Evolutionary conservation across 2,113 vertebrate species (phyloP).

Genomic region (Mastomys natalensis): DNA sequence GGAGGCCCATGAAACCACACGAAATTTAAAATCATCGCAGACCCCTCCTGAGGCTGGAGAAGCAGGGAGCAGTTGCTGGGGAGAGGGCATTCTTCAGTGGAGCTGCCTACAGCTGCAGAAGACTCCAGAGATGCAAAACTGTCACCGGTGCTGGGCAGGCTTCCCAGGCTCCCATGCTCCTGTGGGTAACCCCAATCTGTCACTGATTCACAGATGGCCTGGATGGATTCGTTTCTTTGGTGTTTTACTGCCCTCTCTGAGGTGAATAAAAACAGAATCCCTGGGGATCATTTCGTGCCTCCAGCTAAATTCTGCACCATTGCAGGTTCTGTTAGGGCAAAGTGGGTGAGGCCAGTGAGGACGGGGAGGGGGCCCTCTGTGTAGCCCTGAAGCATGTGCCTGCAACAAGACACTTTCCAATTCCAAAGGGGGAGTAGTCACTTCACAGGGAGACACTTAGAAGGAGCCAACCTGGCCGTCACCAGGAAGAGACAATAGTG

Average conservation of each 20-base stretch:
- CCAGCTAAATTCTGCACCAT: not conserved
- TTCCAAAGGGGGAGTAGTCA: not conserved
- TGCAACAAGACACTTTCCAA: not conserved
- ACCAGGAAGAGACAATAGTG: not conserved
- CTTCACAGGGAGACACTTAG: not conserved
- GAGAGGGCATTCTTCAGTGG: not conserved
- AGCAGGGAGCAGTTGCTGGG: not conserved
- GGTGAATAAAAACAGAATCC: not conserved
- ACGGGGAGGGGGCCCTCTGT: not conserved
- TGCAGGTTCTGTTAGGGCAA: not conserved
- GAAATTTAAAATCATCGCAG: not conserved
- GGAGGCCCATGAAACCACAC: not conserved
- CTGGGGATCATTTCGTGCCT: not conserved
- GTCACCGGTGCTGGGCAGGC: not conserved
- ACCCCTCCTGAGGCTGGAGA: not conserved
- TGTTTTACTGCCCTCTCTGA: not conserved
- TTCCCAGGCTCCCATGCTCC: not conserved
- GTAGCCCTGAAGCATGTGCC: not conserved
- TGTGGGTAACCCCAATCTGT: not conserved
- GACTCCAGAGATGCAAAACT: not conserved
- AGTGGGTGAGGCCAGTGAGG: not conserved
- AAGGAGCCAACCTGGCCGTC: fast-evolving
- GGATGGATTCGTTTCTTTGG: not conserved
- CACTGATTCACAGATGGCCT: not conserved
- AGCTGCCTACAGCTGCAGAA: not conserved